Base-by-base conservation (phyloP, 2,113 vertebrate genomes). In the Turdus rufiventris region DNA sequence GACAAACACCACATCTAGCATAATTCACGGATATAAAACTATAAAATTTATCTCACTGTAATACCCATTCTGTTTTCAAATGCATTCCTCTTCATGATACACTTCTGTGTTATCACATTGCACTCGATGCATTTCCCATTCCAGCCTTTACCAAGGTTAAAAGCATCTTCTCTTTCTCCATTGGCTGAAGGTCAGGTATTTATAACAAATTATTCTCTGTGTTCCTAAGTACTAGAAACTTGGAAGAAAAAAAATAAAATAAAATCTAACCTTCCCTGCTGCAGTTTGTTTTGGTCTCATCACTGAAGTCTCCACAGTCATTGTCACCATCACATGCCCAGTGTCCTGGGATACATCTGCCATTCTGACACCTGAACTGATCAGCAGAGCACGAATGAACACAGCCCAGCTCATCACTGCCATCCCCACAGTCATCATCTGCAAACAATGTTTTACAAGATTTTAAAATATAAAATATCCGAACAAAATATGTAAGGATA, bases 291-390 rank as follows among this genome's bases (percentile, higher is more conserved):
- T 97, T 98, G 33, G 78, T 89, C 96, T 99, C 99, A 67, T 99
- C 99, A 80, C 99, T 99, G 97, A 98, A 99, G 88, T 99, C 99
- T 10, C 98, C 99, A 51, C 99, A 99, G 97, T 99, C 99, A 14
- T 99, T 99, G 96, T 99, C 99, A 6, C 99, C 99, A 65, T 99
- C 99, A 53, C 99, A 99, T 2, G 98, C 98, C 99, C 99, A 99
- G 19, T 99, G 98, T 23, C 97, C 97, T 6, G 99, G 99, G 86
- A 99, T 99, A 28, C 99, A 99, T 68, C 99, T 98, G 10, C 99
- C 99, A 26, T 97, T 99, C 33, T 96, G 97, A 81, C 99, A 99
- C 85, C 98, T 97, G 98, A 99, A 99, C 92, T 99, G 99, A 24
- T 96, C 95, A 28, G 98, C 98, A 83, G 98, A 98, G 85, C 99